Evolutionary conservation across 2,888 invertebrate genomes (phyloP).

Genomic region (Andrena haemorrhoa): DNA sequence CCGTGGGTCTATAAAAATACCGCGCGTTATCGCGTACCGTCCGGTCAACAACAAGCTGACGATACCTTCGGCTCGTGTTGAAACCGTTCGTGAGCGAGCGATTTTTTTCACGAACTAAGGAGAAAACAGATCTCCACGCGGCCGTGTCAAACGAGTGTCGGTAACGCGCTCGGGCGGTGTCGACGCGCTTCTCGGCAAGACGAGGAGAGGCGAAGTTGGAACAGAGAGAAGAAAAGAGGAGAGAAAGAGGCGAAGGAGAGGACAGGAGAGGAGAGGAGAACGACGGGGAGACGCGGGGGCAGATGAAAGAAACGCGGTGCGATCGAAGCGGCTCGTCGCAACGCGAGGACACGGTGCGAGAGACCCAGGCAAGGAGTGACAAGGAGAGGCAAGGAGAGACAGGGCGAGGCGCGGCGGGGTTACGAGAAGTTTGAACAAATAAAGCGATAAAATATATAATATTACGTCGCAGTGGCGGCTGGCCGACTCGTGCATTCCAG

Average conservation of each 20-base stretch:
- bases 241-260: slow-evolving; percentile 50
- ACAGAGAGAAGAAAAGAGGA: slow-evolving; percentile 1
- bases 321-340: slow-evolving; percentile 56
- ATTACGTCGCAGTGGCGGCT: slow-evolving; percentile 83
- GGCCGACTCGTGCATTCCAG: slow-evolving; percentile 81
- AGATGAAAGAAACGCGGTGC: slow-evolving; percentile 42
- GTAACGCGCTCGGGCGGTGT: neutral
- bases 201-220: slow-evolving; percentile 16
- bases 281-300: slow-evolving; percentile 16
- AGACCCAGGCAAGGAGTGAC: slow-evolving; percentile 37
- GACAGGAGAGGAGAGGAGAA: slow-evolving; percentile 4
- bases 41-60: slow-evolving; percentile 76
- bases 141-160: neutral
- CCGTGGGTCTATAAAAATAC: slow-evolving; percentile 78
- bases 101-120: slow-evolving; percentile 34
- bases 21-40: slow-evolving; percentile 70
- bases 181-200: neutral
- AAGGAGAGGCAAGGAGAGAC: slow-evolving; percentile 48
- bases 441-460: slow-evolving; percentile 83
- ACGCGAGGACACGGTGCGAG: slow-evolving; percentile 44
- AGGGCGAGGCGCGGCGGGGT: slow-evolving; percentile 40
- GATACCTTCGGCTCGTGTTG: slow-evolving; percentile 66
- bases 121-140: slow-evolving; percentile 25
- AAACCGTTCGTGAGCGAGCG: slow-evolving; percentile 52
- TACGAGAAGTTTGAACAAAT: slow-evolving; percentile 82